Conservation (phyloP, 2,888 invertebrate genomes). For the Mythimna ferrago region DNA sequence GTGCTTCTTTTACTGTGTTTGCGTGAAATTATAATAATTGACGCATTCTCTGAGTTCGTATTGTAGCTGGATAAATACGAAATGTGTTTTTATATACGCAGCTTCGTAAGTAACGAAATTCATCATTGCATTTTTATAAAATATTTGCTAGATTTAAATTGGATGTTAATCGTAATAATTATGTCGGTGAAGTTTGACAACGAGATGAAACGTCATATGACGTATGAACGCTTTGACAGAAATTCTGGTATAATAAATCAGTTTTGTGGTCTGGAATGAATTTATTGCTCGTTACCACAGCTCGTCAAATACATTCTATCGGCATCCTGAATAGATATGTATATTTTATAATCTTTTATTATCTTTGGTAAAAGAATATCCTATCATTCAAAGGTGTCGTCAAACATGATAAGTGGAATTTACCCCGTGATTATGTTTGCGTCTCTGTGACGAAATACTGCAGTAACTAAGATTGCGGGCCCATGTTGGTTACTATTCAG, state of each 20-base stretch:
- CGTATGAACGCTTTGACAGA: no score
- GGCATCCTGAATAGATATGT: no score
- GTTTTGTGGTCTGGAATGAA: no score
- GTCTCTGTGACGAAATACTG: not conserved
- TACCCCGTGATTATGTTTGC: not conserved
- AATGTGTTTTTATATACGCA: constrained; percentile 20
- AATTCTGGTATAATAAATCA: no score
- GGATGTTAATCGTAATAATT: no score
- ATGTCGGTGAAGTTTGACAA: no score
- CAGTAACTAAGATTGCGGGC: not conserved
- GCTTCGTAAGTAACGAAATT: not conserved
- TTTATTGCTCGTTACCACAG: no score
- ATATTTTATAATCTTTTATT: not conserved
- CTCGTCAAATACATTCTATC: no score
- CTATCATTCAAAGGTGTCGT: not conserved
- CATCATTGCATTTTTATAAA: not conserved
- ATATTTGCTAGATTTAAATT: not conserved
- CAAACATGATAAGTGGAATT: constrained; percentile 1
- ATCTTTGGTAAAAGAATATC: not conserved
- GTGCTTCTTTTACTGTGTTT: constrained; percentile 49
- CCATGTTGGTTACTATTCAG: no score
- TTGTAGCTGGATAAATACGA: constrained; percentile 29
- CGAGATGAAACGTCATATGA: no score
- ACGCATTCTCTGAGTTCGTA: constrained; percentile 42
- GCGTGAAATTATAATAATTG: constrained; percentile 68